A percentile compares a stretch with the other conserved stretches of the same genome.
Evolutionary conservation across 1,140 invertebrate genomes (phyloP).

Genomic region (Drosophila fuyamai): DNA sequence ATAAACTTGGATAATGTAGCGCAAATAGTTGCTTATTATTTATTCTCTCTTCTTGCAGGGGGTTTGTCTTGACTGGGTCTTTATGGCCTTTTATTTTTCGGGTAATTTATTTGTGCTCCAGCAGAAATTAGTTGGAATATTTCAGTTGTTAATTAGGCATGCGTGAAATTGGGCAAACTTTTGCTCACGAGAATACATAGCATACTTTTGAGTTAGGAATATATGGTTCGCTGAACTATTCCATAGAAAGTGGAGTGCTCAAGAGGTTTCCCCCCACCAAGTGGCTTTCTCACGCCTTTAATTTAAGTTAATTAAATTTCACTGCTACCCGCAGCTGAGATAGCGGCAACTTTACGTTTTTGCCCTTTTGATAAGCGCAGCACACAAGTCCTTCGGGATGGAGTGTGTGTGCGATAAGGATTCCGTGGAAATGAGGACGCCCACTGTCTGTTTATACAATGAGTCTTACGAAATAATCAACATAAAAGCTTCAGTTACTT

Average conservation of each 20-base stretch:
- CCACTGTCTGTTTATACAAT: slow-evolving; percentile 58
- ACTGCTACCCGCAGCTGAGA: slow-evolving; percentile 64
- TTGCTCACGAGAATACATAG: slow-evolving; percentile 18
- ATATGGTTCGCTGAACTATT: slow-evolving; percentile 27
- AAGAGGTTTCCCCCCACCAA: slow-evolving; percentile 1
- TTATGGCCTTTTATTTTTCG: slow-evolving; percentile 57
- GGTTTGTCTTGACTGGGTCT: slow-evolving; percentile 21
- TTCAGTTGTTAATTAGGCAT: slow-evolving; percentile 77
- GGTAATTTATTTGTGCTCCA: slow-evolving; percentile 66
- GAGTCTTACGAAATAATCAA: slow-evolving; percentile 77
- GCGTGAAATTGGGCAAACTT: slow-evolving; percentile 72
- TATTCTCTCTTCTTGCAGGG: slow-evolving; percentile 66
- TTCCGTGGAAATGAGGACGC: slow-evolving; percentile 19
- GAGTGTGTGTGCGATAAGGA: slow-evolving; percentile 31
- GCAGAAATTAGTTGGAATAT: slow-evolving; percentile 79
- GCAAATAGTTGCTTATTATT: slow-evolving; percentile 82
- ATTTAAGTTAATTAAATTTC: slow-evolving; percentile 82
- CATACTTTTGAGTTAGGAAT: slow-evolving; percentile 36
- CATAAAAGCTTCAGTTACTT: slow-evolving; percentile 80
- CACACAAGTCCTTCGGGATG: slow-evolving; percentile 23
- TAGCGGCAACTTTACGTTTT: slow-evolving; percentile 67
- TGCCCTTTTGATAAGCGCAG: slow-evolving; percentile 58
- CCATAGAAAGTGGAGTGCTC: slow-evolving; percentile 1
- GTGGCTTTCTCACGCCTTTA: slow-evolving; percentile 53
- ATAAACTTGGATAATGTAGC: slow-evolving; percentile 82